Evolutionary conservation across 2,797 vertebrate genomes (phyloP), one percentile per base, ranked within the genome.

Genomic region (Lagodon rhomboides): DNA sequence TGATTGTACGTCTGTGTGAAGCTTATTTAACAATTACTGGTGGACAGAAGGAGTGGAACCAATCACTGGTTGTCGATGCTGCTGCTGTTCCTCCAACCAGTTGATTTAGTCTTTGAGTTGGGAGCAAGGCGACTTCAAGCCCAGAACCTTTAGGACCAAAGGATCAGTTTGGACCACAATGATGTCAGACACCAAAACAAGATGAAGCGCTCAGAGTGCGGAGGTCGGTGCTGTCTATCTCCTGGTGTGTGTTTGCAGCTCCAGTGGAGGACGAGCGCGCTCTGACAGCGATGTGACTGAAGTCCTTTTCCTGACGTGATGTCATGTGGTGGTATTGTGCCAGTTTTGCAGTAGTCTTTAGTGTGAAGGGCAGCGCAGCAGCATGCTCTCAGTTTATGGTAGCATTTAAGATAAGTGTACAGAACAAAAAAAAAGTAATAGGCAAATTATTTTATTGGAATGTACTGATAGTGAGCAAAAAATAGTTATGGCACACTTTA

Each of bases 241-340:
- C 49, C 67, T 54, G 80, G 79, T 3, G 56, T 62, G 68, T 49
- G 82, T 85, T 71, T 74, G 81, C 71, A 59, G 66, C 86, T 38
- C 38, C 38, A 38, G 38, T 38, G 38, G 38, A 11, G 38, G 38
- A 38, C 38, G 38, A 38, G 38, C 38, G 27, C 27, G 38, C 38
- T 74, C 83, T 50, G 86, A 83, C 85, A 75, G 84, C 71, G 70
- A 83, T 82, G 87, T 86, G 82, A 85, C 84, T 85, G 77, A 88
- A 84, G 80, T 88, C 80, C 81, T 78, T 75, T 87, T 82, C 87
- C 91, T 86, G 85, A 81, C 67, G 88, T 92, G 85, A 85, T 88
- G 91, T 94, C 91, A 81, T 89, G 92, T 94, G 92, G 78, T 91
- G 92, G 90, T 93, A 55, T 93, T 92, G 92, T 94, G 91, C 82